These are phyloP conservation scores for Dendrolimus punctatus DNA, from an alignment of 1,140 invertebrate genomes.

Conservation along the genomic window DNA sequence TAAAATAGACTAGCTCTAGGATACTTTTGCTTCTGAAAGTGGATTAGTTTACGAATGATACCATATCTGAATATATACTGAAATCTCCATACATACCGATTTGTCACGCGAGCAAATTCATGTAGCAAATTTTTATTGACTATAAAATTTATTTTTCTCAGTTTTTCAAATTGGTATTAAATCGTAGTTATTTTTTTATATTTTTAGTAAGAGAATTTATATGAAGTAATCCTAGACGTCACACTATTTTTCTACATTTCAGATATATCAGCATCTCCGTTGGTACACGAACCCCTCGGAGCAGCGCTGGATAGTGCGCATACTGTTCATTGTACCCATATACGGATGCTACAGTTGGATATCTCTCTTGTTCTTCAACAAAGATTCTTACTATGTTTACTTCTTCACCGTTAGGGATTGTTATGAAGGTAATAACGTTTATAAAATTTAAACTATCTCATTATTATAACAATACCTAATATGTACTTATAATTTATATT, in stretches of 20 bases:
- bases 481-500: no score
- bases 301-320: constrained; percentile 99
- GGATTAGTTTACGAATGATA: no score
- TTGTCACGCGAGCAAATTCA: no score
- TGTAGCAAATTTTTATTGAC: no score
- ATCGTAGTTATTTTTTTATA: no score
- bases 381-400: constrained; percentile 98
- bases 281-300: constrained; percentile 96
- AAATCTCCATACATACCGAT: no score
- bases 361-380: constrained; percentile 97
- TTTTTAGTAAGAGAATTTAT: no score
- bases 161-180: no score
- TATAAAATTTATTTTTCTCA: no score
- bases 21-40: no score
- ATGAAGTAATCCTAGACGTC: not conserved
- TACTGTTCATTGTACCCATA: constrained; percentile 99
- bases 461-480: not conserved
- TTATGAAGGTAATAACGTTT: constrained; percentile 89
- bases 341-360: constrained; percentile 99
- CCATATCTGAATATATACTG: no score
- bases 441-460: not conserved
- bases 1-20: no score
- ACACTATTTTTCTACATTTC: constrained; percentile 53
- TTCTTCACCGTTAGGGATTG: constrained; percentile 99
- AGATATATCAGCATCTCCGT: constrained; percentile 97